Conservation (phyloP, 2,797 vertebrate species). For the Neosilurus hyrtlii region DNA sequence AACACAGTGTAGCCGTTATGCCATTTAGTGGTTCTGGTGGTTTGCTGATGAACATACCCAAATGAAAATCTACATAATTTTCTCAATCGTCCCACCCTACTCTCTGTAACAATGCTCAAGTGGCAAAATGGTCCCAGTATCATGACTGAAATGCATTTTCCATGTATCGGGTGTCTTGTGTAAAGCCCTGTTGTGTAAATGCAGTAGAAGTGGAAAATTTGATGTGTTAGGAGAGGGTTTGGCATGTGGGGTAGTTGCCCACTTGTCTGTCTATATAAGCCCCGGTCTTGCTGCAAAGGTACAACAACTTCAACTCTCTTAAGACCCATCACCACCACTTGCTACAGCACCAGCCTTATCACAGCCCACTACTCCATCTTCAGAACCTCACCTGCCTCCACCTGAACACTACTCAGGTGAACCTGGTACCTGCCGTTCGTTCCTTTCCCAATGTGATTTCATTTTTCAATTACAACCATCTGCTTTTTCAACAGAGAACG, state of each 20-base stretch:
- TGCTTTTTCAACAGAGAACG: too few species aligned
- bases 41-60: neutral
- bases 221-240: constrained; percentile 27
- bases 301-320: too few species aligned
- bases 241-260: constrained; percentile 2
- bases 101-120: constrained; percentile 25
- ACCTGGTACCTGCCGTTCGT: too few species aligned
- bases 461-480: too few species aligned
- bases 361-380: too few species aligned
- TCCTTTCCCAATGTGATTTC: too few species aligned
- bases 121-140: constrained; percentile 25
- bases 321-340: too few species aligned
- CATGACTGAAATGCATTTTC: constrained; percentile 46
- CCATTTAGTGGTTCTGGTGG: neutral
- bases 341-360: too few species aligned
- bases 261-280: too few species aligned
- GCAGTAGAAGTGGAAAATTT: constrained; percentile 37
- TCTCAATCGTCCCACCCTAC: constrained; percentile 1
- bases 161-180: constrained; percentile 27
- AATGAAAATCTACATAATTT: constrained; percentile 12
- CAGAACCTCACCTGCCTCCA: too few species aligned
- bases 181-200: constrained; percentile 40
- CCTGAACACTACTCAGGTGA: too few species aligned
- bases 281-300: too few species aligned
- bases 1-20: neutral